Percentiles rank a stretch among this genome's conserved stretches.
These are phyloP conservation scores for Furcula furcula DNA, from an alignment of 2,888 invertebrate species.

Conservation along the genomic window DNA sequence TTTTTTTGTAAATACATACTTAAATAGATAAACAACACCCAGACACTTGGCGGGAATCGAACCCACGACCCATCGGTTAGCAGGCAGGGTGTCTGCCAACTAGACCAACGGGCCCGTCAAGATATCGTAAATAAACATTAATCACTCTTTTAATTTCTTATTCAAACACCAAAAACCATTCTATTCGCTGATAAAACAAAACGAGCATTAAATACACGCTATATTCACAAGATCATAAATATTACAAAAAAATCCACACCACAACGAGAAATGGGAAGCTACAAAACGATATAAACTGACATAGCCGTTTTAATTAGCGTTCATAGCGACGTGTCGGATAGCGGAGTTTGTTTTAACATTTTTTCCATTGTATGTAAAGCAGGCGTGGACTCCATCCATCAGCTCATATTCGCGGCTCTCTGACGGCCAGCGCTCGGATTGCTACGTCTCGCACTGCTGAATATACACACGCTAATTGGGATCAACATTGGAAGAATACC, in stretches of 20 bases:
- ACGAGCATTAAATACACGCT: slow-evolving; percentile 29
- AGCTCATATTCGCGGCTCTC: slow-evolving; percentile 74
- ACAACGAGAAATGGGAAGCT: slow-evolving; percentile 54
- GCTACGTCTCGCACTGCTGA: slow-evolving; percentile 47
- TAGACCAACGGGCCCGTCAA: too few relatives aligned
- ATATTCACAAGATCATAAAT: slow-evolving; percentile 50
- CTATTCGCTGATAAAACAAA: slow-evolving; percentile 19
- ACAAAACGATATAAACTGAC: slow-evolving; percentile 63
- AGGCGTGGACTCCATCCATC: slow-evolving; percentile 70
- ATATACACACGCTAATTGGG: slow-evolving; percentile 51
- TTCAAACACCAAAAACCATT: slow-evolving; percentile 9
- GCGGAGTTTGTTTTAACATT: slow-evolving; percentile 55
- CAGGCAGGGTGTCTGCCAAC: too few relatives aligned
- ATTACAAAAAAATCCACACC: slow-evolving; percentile 45
- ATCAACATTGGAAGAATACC: slow-evolving; percentile 45
- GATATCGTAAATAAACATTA: slow-evolving; percentile 13
- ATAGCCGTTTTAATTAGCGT: slow-evolving; percentile 75
- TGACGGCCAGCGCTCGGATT: slow-evolving; percentile 45
- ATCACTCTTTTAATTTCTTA: slow-evolving; percentile 5
- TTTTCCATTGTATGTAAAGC: slow-evolving; percentile 78
- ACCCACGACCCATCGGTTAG: too few relatives aligned
- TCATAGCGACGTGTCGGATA: slow-evolving; percentile 64
- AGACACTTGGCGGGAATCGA: too few relatives aligned
- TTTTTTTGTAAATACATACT: too few relatives aligned
- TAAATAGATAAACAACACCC: too few relatives aligned